Evolutionary conservation across 2,888 invertebrate species (phyloP), one percentile per base, ranked within the genome.

Genomic region (Tachina lurida): DNA sequence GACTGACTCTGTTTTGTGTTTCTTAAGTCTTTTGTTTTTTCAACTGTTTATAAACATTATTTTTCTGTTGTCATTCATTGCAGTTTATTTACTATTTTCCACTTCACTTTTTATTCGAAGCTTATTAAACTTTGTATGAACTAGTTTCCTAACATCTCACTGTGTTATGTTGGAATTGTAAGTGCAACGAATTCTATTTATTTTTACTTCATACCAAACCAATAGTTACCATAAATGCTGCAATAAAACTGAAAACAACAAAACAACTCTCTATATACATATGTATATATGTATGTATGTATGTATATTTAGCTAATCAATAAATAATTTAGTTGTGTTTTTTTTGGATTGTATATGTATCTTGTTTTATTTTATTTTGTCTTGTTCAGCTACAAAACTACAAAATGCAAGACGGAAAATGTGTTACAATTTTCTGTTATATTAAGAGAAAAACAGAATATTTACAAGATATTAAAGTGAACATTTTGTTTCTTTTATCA

Each of bases 181-280:
- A 83, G 71, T 86, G 86, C 86, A 83, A 83, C 77, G 85, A 81
- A 84, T 81, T 74, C 49, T 67, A 43, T 22, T 67, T 67, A 13
- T 31, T 78, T 78, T 68, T 49, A n/a, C 47, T 77, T 71, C 62
- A 71, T 47, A 79, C 54, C 45, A 74, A 70, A 19, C 22, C 68
- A 74, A 65, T 31, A n/a, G n/a, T n/a, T n/a, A 63, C 70, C 82
- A 83, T 83, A 77, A 77, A 13, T 49, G 71, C 52, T 52, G 19
- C 45, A 9, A 63, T 22, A 67, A 78, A 41, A 77, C 12, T 43
- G 2, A n/a, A 17, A 10, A 70, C 22, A 54, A 63, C 60, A 45
- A 52, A 73, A 63, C 52, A 43, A 47, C 45, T 65, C 77, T 31
- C 31, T 31, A 31, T 58, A 15, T 0, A 31, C 31, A 3, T 31